Conservation (phyloP, 2,797 vertebrate genomes). For the Lepidocolaptes lacrymiger region DNA sequence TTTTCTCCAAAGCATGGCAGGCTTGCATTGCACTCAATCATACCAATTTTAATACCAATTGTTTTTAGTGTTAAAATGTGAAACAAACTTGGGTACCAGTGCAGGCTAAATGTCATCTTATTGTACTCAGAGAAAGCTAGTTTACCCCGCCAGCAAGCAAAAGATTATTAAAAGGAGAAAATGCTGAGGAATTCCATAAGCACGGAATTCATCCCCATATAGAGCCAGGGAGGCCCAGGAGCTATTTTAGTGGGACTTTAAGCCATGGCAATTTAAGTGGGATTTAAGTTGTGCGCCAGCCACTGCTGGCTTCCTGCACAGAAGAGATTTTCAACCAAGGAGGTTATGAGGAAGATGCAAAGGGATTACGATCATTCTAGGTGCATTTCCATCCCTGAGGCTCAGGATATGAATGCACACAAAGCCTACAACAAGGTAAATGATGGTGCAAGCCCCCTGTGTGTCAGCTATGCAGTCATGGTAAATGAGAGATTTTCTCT, state of each 20-base stretch:
- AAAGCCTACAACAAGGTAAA: background rate
- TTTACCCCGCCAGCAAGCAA: background rate
- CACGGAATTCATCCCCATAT: background rate
- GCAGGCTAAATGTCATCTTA: fast-evolving
- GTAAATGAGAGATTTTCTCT: background rate
- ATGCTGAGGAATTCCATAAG: constrained; percentile 24
- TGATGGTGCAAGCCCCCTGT: background rate
- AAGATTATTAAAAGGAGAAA: background rate
- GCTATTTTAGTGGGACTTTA: constrained; percentile 38
- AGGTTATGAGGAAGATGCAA: background rate
- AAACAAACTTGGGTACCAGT: background rate
- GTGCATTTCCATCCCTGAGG: background rate
- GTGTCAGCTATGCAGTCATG: background rate
- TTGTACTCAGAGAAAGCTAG: background rate
- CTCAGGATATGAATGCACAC: constrained; percentile 3
- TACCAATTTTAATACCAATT: background rate
- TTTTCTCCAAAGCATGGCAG: background rate
- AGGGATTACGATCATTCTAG: constrained; percentile 7
- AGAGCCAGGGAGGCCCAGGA: background rate
- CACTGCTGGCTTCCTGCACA: background rate
- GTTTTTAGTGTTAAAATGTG: background rate
- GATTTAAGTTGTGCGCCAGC: background rate
- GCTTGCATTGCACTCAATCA: background rate
- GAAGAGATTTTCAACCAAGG: background rate
- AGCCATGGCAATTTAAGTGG: constrained; percentile 48